These are phyloP conservation scores for Gyps fulvus DNA, from an alignment of 2,113 vertebrate genomes.

Conservation along the genomic window DNA sequence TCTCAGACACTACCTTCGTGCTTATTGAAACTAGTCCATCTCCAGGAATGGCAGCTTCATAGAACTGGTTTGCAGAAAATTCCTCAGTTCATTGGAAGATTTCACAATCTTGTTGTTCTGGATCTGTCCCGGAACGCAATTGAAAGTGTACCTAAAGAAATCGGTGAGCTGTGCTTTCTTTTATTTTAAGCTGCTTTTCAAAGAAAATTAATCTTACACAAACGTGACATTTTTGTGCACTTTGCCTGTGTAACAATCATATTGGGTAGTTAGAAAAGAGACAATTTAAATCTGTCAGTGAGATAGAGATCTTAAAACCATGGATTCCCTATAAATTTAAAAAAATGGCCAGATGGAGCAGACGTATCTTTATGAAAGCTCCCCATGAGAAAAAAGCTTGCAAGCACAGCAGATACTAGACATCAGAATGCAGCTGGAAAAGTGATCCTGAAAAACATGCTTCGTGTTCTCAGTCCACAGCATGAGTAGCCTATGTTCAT, in stretches of 20 bases:
- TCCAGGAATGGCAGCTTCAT: conserved; percentile 95
- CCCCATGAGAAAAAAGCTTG: neutral
- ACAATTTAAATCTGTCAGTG: neutral
- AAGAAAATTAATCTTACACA: neutral
- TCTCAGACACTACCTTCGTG: conserved; percentile 84
- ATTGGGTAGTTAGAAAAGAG: neutral
- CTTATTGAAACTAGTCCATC: conserved; percentile 82
- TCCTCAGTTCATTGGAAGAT: conserved; percentile 86
- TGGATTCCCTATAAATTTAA: neutral
- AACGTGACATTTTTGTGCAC: neutral
- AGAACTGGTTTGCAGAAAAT: conserved; percentile 85
- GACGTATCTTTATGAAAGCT: neutral
- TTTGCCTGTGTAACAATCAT: neutral
- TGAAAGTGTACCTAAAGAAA: conserved; percentile 84
- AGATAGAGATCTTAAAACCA: neutral
- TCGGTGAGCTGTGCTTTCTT: conserved; percentile 78
- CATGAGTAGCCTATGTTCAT: neutral
- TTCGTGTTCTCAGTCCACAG: neutral
- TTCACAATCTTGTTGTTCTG: conserved; percentile 86
- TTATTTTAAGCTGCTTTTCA: neutral
- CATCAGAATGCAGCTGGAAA: neutral
- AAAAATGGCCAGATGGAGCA: neutral
- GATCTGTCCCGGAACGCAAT: conserved; percentile 90
- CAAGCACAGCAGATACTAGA: neutral
- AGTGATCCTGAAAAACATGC: neutral